Evolutionary conservation across 2,113 vertebrate species (phyloP), one percentile per base, ranked within the genome.

Genomic region (Hemiscyllium ocellatum): DNA sequence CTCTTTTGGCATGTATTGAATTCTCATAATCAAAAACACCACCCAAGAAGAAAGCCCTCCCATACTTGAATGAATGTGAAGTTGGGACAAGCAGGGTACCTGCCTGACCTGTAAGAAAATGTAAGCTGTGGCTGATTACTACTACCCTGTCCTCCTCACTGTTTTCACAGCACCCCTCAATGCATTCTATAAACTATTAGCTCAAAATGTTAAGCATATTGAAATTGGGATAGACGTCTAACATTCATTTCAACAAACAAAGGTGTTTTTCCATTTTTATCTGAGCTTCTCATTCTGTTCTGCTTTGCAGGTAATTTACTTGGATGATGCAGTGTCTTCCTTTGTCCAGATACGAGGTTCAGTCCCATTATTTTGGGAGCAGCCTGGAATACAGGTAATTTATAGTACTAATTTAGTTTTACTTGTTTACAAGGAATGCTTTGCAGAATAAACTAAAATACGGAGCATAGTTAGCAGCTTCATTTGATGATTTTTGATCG

Each of bases 271-370:
- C 70, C 4, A 29, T 72, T 26, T 72, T 26, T 29, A 72, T 72
- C 19, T 68, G 19, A 29, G 61, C 10, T 17, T 65, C 7, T 65
- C 33, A 15, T 91, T 91, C 89, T 65, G 50, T 70, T 87, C 37
- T 70, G 20, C 70, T 96, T 96, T 80, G 3, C 97, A 98, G 98
- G 97, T 97, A 0, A 98, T 98, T 96, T 98, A 98, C 97, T 97
- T 98, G 97, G 98, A 98, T 95, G 98, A 97, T 96, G 97, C 97
- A 0, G 96, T 98, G 69, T 98, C 98, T 33, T 98, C 98, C 78
- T 98, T 98, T 96, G 97, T 98, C 96, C 98, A 98, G 96, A 97
- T 98, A 96, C 97, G 98, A 96, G 98, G 98, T 61, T 98, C 98
- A 0, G 98, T 98, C 80, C 98, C 98, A 0, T 97, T 98, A 94